A percentile compares a stretch with the other conserved stretches of the same genome.
Conservation (phyloP, 2,797 vertebrate genomes). For the Etheostoma perlongum region DNA sequence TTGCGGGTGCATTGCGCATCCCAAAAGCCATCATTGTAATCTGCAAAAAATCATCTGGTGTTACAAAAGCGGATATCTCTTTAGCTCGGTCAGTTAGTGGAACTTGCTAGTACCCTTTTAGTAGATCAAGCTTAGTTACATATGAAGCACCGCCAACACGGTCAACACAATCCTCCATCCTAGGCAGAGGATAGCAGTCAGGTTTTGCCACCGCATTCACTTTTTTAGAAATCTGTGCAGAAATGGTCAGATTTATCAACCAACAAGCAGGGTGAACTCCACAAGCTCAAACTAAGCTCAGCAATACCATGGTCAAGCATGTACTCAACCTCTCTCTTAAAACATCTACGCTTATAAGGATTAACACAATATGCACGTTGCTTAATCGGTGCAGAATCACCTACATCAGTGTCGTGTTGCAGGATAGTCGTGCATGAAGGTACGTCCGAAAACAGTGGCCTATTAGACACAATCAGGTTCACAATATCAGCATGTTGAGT, state of each 20-base stretch:
- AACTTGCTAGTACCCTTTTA: not conserved
- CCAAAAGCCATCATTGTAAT: not conserved
- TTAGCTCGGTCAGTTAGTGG: no score
- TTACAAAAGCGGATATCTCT: not conserved
- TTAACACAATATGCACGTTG: not conserved
- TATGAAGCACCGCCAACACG: not conserved
- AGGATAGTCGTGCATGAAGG: not conserved
- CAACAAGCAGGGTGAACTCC: not conserved
- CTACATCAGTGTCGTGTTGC: not conserved
- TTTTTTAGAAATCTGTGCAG: no score
- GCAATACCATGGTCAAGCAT: not conserved
- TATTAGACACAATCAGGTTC: no score
- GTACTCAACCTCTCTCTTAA: not conserved
- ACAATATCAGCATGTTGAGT: not conserved
- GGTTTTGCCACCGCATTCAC: no score
- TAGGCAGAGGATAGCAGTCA: no score
- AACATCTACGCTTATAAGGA: not conserved
- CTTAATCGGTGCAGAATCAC: not conserved
- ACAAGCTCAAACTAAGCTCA: not conserved
- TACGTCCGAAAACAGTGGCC: no score
- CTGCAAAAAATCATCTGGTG: not conserved
- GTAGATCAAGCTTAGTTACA: not conserved
- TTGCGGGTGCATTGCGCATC: not conserved
- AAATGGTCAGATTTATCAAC: not conserved
- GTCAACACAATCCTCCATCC: no score